Base-by-base conservation (phyloP, 2,797 vertebrate genomes). In the Mormyrus proboscirostris region DNA sequence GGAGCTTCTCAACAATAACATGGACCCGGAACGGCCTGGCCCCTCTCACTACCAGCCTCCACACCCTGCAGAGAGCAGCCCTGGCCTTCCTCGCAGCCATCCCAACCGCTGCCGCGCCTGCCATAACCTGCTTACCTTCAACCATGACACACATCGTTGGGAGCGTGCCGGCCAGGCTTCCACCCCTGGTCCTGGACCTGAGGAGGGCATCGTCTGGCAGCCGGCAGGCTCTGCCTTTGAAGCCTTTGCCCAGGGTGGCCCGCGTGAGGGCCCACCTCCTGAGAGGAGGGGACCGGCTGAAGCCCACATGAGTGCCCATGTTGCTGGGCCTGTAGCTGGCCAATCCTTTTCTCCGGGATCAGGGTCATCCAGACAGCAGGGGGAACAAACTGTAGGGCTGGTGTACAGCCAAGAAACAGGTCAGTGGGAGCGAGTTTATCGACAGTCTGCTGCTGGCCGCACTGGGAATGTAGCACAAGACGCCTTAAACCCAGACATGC, bases 401-500 rank as follows among this genome's bases (percentile, higher is more conserved):
- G 97, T 98, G 90, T 99, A 99, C 96, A 99, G 98, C 96, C 98
- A 99, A 94, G 98, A 99, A 93, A 98, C 97, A 0, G 98, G 97
- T 38, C 97, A 99, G 94, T 99, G 98, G 98, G 97, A 98, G 95
- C 94, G 97, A 92, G 96, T 98, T 93, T 99, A 98, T 94, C 97
- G 97, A 91, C 98, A 99, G 94, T 95, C 97, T 12, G 94, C 96
- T 50, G 92, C 96, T 88, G 95, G 96, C 92, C 96, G 97, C 91
- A 90, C 97, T 88, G 94, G 96, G 91, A 98, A 98, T 95, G 95
- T 97, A 94, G 93, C 96, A 93, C 97, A 97, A 93, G 98, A 99
- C 94, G 97, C 98, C 98, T 98, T 99, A 98, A 98, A 96, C 96
- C 98, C 98, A 94, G 98, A 99, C 95, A 97, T 99, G 97, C 97